Evolutionary conservation across 2,888 invertebrate genomes (phyloP).

Genomic region (Strigamia transsilvanica): DNA sequence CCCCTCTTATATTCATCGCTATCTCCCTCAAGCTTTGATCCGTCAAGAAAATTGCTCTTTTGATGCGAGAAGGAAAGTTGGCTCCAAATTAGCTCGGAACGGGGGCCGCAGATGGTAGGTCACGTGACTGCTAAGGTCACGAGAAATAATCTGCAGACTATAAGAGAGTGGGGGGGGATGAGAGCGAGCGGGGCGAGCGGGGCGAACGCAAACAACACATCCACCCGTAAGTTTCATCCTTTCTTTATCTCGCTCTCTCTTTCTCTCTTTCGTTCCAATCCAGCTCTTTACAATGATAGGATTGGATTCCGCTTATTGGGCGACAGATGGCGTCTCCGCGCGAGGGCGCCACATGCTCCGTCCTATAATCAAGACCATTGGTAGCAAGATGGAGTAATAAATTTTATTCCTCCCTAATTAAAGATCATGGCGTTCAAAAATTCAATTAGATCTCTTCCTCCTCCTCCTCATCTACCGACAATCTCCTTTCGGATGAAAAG

Average conservation of each 20-base stretch:
- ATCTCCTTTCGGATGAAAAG: slow-evolving; percentile 23
- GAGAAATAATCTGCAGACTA: slow-evolving; percentile 19
- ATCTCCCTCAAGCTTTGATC: neutral
- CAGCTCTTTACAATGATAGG: slow-evolving; percentile 30
- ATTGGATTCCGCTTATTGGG: slow-evolving; percentile 44
- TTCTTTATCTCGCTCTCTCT: too few relatives aligned
- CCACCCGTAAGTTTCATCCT: neutral
- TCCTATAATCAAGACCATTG: slow-evolving; percentile 47
- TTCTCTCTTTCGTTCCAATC: neutral
- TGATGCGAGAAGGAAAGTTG: slow-evolving; percentile 5
- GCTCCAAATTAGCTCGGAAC: slow-evolving; percentile 35
- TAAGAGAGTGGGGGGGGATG: neutral
- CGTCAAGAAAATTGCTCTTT: slow-evolving; percentile 21
- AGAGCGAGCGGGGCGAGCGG: neutral
- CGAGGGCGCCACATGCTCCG: slow-evolving; percentile 38
- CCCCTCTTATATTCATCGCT: neutral
- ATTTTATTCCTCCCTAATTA: slow-evolving; percentile 41
- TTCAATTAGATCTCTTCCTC: slow-evolving; percentile 42
- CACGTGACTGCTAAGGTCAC: slow-evolving; percentile 34
- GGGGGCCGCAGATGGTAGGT: slow-evolving; percentile 39
- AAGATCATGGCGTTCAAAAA: slow-evolving; percentile 48
- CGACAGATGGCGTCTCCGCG: slow-evolving; percentile 27
- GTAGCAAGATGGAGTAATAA: slow-evolving; percentile 48
- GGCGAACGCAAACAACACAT: neutral
- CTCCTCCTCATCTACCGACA: neutral